phyloP scores from a whole-genome alignment of 2,888 invertebrate genomes.

The Phania funesta region DNA sequence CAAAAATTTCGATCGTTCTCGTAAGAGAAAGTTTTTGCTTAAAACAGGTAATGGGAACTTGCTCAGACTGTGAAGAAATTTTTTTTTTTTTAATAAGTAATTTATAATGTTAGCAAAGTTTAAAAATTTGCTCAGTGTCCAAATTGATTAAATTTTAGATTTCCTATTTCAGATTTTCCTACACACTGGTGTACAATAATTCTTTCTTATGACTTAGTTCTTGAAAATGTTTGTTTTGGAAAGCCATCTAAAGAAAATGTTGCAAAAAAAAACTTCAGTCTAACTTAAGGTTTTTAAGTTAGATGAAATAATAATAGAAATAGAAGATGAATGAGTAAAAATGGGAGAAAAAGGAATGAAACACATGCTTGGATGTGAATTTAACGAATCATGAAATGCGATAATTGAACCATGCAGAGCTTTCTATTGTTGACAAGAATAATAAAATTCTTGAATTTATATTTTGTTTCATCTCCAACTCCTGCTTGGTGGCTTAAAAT shows the following conservation, averaged over 20 bases:
- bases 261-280: not conserved
- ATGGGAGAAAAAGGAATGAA: too few species aligned
- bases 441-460: slow-evolving; percentile 57
- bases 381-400: slow-evolving; percentile 79
- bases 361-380: slow-evolving; percentile 73
- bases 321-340: too few species aligned
- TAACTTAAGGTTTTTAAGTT: too few species aligned
- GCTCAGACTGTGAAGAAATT: too few species aligned
- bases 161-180: too few species aligned
- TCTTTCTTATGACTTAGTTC: not conserved
- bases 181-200: slow-evolving; percentile 7
- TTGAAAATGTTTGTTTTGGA: not conserved
- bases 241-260: not conserved
- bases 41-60: too few species aligned
- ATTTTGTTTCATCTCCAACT: not conserved
- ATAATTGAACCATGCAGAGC: slow-evolving; percentile 78
- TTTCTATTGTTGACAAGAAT: slow-evolving; percentile 67
- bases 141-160: too few species aligned
- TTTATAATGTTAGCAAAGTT: too few species aligned
- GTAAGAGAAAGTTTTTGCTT: too few species aligned
- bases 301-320: not conserved
- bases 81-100: too few species aligned
- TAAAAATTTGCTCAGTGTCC: too few species aligned
- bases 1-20: too few species aligned
- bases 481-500: not conserved